Evolutionary conservation across 1,140 invertebrate species (phyloP), one percentile per base, ranked within the genome.

Genomic region (Goniozus legneri): DNA sequence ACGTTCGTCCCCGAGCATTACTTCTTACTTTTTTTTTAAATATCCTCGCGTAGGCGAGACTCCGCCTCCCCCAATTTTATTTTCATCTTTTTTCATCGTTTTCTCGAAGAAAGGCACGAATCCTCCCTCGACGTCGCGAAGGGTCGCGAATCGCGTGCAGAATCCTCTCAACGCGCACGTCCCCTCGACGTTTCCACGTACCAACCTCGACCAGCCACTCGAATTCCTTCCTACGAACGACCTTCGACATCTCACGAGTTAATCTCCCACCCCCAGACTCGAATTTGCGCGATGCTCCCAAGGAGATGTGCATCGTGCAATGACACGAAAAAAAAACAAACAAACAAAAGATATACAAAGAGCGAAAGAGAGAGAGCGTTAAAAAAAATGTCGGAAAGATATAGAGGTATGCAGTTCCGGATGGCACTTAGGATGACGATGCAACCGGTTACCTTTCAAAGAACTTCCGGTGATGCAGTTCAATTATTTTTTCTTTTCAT

Each of bases 341-440:
- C 24, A 27, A 4, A 27, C 24, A 27, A 27, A 34, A 54, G 21
- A 46, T n/a, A 54, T 24, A 33, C n/a, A 19, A 49, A 61, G 49
- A 58, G 40, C 60, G 48, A 58, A 47, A 60, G 34, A 33, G 21
- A 31, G 13, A 58, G 21, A 58, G 33, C 44, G 39, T 54, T 41
- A 53, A 31, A 52, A 39, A 47, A 35, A 47, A n/a, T n/a, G n/a
- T n/a, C n/a, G n/a, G 59, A 65, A 59, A 65, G 65, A 53, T 65
- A 67, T 52, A 71, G 73, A 76, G 72, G 73, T 75, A 76, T 76
- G 73, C 72, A 76, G 73, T 60, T 67, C 71, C 61, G 71, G 66
- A 67, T 74, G 69, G 67, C 69, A 75, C 73, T 75, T 74, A 73
- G 73, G 65, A 74, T 69, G 65, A 56, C 54, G 68, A 64, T 60